phyloP scores from a whole-genome alignment of 1,140 invertebrate genomes.

The Orchestia grillus region DNA sequence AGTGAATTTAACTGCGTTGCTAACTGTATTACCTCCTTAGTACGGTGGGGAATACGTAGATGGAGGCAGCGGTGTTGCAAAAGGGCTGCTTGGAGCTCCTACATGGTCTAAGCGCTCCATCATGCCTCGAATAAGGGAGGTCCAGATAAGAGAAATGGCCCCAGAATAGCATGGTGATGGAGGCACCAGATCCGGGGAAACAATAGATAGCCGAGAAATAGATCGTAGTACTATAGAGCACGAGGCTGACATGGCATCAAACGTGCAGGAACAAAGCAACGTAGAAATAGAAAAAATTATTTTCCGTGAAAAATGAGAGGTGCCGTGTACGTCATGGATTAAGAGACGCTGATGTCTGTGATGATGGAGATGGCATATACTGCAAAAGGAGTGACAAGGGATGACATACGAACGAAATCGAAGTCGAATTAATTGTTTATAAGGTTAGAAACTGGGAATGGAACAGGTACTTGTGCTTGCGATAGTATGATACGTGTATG shows the following conservation, averaged over 20 bases:
- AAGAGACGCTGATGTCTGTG: too few species aligned
- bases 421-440: too few species aligned
- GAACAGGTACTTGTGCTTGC: too few species aligned
- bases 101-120: background rate
- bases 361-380: too few species aligned
- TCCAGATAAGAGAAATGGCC: background rate
- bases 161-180: background rate
- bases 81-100: background rate
- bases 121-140: background rate
- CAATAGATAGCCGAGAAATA: background rate
- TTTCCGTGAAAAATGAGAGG: too few species aligned
- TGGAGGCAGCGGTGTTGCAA: background rate
- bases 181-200: background rate
- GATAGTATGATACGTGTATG: too few species aligned
- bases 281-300: background rate
- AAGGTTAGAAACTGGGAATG: too few species aligned
- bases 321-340: too few species aligned
- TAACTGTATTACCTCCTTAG: slow-evolving; percentile 50
- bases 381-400: too few species aligned
- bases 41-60: background rate
- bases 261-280: background rate
- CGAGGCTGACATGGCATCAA: background rate
- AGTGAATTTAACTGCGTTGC: slow-evolving; percentile 49
- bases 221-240: background rate
- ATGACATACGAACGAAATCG: too few species aligned